Base-by-base conservation (phyloP, 1,140 invertebrate genomes). In the Coptotermes formosanus region DNA sequence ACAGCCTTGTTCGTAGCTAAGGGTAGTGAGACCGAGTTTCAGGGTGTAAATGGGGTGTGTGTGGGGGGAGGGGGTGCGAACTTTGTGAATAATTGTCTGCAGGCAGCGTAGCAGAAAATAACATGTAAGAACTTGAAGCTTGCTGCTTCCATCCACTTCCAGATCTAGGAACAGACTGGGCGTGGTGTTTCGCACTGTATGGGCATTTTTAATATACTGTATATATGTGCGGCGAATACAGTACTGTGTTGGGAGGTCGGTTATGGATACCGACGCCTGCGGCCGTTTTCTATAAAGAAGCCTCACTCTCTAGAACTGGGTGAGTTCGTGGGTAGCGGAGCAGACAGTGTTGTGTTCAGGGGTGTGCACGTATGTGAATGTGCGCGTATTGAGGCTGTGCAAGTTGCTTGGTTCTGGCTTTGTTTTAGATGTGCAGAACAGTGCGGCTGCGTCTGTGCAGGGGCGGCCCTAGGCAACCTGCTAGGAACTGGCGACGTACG, bases 101-200 rank as follows among this genome's bases (percentile, higher is more conserved):
- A 82, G 82, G 44, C 82, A 82, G 25, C 82, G 82, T 82, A 82
- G 8, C 82, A 82, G 82, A 82, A 82, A 82, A 82, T 82, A 82
- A 82, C 82, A 82, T 82, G 43, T 43, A 44, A 19, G 82, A 64
- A 64, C 4, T 16, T 64, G 21, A 64, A n/a, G 1, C 59, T 19
- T 23, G 48, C 16, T 48, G 9, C 48, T 9, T 21, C 52, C 52
- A 55, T 55, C 52, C 52, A 55, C 52, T 55, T 55, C 48, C 48
- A 23, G 59, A 64, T 64, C 12, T 64, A 64, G 21, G 59, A n/a
- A 64, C 59, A 64, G 21, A 64, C 59, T 19, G 59, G 21, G 48
- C 12, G 59, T 64, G 59, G 59, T 64, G 25, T 64, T 64, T 64
- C 59, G 25, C 59, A 64, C 59, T 64, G 59, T 23, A 64, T 64